These are phyloP conservation scores for Aradophagus sp. DNA, from an alignment of 1,140 invertebrate species.

Conservation along the genomic window DNA sequence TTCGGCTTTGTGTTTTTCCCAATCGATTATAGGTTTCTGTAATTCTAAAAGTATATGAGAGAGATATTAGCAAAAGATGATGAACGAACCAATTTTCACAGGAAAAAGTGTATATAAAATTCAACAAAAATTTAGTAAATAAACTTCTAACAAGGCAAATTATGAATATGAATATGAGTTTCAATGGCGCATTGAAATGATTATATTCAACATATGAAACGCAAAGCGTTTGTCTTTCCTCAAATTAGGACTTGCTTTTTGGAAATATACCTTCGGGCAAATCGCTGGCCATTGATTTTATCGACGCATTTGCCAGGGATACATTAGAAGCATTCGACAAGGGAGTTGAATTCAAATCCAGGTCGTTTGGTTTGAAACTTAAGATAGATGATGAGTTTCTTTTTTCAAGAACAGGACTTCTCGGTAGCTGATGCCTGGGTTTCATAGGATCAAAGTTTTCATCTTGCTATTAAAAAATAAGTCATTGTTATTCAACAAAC, in stretches of 20 bases:
- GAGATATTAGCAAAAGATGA: background rate
- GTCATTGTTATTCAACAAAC: no score
- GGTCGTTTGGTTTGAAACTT: constrained; percentile 12
- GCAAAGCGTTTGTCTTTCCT: background rate
- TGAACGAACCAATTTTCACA: no score
- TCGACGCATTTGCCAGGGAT: constrained; percentile 34
- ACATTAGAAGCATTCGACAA: constrained; percentile 29
- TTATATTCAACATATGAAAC: no score
- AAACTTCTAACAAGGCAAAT: no score
- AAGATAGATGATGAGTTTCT: constrained; percentile 7
- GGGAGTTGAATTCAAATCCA: constrained; percentile 11
- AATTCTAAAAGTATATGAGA: constrained; percentile 17
- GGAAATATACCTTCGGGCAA: constrained; percentile 40
- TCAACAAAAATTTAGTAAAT: no score
- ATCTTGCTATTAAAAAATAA: constrained; percentile 22
- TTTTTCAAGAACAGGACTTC: constrained; percentile 30
- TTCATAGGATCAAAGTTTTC: constrained; percentile 50
- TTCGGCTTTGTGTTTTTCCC: constrained; percentile 44
- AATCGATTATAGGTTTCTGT: constrained; percentile 40
- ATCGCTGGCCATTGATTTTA: constrained; percentile 42
- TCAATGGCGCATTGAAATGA: no score
- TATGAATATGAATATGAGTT: no score
- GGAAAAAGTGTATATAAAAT: no score
- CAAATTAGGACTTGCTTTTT: constrained; percentile 19
- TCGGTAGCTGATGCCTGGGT: constrained; percentile 22